phyloP scores from a whole-genome alignment of 2,888 invertebrate species.

The Lampropteryx suffumata region DNA sequence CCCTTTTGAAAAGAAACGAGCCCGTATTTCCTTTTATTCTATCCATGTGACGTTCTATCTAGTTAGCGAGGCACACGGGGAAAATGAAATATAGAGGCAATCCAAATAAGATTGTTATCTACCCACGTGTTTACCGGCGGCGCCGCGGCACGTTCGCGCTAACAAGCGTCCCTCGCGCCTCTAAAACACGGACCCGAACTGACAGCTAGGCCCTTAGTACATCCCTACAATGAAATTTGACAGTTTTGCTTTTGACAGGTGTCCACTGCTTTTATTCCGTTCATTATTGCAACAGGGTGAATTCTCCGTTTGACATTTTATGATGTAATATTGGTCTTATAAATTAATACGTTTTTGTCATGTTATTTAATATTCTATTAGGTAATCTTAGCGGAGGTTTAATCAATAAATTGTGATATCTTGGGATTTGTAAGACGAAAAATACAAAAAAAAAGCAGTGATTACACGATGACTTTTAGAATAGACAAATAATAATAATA shows the following conservation, averaged over 20 bases:
- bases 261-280: slow-evolving; percentile 54
- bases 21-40: slow-evolving; percentile 67
- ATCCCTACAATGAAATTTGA: slow-evolving; percentile 53
- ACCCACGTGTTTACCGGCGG: slow-evolving; percentile 80
- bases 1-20: slow-evolving; percentile 57
- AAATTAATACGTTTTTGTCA: no score
- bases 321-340: no score
- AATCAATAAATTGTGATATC: no score
- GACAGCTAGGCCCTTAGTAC: slow-evolving; percentile 62
- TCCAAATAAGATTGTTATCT: slow-evolving; percentile 83
- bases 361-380: no score
- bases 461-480: no score
- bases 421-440: no score
- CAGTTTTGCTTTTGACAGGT: slow-evolving; percentile 72
- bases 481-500: not conserved
- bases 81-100: slow-evolving; percentile 84
- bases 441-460: no score
- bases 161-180: slow-evolving; percentile 69
- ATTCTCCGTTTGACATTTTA: no score
- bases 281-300: slow-evolving; percentile 12
- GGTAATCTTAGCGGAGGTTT: no score
- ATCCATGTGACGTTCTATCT: slow-evolving; percentile 67
- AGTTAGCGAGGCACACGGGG: slow-evolving; percentile 77
- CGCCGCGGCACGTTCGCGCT: slow-evolving; percentile 77
- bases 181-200: slow-evolving; percentile 56